Base-by-base conservation (phyloP, 2,888 invertebrate species). In the Hydriomena furcata region DNA sequence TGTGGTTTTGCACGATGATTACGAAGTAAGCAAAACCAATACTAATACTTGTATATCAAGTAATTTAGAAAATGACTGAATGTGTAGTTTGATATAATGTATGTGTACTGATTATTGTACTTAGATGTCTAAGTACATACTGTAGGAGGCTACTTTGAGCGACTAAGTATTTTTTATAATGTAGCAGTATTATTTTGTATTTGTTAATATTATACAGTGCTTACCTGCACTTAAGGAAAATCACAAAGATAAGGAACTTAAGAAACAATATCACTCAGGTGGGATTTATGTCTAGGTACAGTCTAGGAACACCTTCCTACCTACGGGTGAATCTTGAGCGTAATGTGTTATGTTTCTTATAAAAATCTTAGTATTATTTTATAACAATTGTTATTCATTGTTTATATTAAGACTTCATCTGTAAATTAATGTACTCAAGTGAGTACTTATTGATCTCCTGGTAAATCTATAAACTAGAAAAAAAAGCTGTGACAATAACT, bases 1-100 rank as follows among this genome's bases (percentile, higher is more conserved):
- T 41, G 92, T 94, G 52, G 92, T 94, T 60, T 79, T 93, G 65
- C 91, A 92, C 52, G 93, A 93, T 59, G 93, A 93, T 63, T 84
- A 80, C 58, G 87, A 84, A 50, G 74, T 76, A 57, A 65, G 70
- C 57, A 84, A 76, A 68, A 50, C 71, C 58, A 79, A 81, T 62
- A 80, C 75, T 47, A 82, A 79, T 66, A 52, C 64, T 68, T 80
- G 73, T 75, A 72, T 73, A 71, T 68, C 68, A 56, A 76, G 63
- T 73, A 79, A 77, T 71, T 72, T 82, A 81, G 84, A 86, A 69
- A 79, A 78, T 68, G 88, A 88, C 88, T 89, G 89, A 89, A 82
- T 82, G 79, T 84, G 69, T 74, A 76, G 70, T 67, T 57, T 55
- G 68, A 71, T 58, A 60, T 43, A 56, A 32, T 38, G 40, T 13